phyloP scores from a whole-genome alignment of 2,113 vertebrate genomes.

The Prochilodus magdalenae region DNA sequence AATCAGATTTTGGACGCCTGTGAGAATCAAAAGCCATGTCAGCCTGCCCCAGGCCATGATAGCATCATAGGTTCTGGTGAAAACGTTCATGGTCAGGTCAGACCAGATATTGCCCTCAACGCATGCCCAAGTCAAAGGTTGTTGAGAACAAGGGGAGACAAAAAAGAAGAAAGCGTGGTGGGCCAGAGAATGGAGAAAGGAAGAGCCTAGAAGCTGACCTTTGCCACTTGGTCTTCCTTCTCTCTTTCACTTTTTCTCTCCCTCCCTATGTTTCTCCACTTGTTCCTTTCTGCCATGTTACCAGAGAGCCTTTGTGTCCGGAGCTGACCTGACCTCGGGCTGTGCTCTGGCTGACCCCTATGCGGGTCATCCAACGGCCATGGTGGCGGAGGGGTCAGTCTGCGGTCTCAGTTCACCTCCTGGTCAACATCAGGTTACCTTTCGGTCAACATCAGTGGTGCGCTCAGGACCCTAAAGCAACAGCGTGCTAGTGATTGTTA shows the following conservation, averaged over 20 bases:
- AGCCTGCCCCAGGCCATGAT: not conserved
- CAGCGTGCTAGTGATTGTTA: not conserved
- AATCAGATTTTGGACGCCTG: not conserved
- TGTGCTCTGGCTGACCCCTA: slow-evolving; percentile 40
- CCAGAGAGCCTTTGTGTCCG: slow-evolving; percentile 54
- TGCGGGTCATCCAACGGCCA: slow-evolving; percentile 46
- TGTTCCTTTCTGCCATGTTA: slow-evolving; percentile 52
- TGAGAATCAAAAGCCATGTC: not conserved
- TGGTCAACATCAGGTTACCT: slow-evolving; percentile 78
- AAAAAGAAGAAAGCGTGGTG: slow-evolving; percentile 40
- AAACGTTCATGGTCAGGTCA: slow-evolving; percentile 57
- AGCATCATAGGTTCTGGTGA: not conserved
- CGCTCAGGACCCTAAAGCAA: slow-evolving; percentile 44
- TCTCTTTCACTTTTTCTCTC: slow-evolving; percentile 50
- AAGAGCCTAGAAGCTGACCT: slow-evolving; percentile 53
- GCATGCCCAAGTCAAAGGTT: slow-evolving; percentile 54
- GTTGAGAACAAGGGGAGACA: slow-evolving; percentile 41
- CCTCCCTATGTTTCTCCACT: slow-evolving; percentile 59
- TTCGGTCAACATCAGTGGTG: slow-evolving; percentile 57
- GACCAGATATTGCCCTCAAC: slow-evolving; percentile 17
- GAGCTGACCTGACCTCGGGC: slow-evolving; percentile 47
- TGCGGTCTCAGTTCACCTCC: slow-evolving; percentile 75
- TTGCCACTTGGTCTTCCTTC: slow-evolving; percentile 50
- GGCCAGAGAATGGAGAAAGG: slow-evolving; percentile 55
- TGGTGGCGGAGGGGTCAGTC: slow-evolving; percentile 54